These are phyloP conservation scores for Chloromyia formosa DNA, from an alignment of 2,888 invertebrate species.

Conservation along the genomic window DNA sequence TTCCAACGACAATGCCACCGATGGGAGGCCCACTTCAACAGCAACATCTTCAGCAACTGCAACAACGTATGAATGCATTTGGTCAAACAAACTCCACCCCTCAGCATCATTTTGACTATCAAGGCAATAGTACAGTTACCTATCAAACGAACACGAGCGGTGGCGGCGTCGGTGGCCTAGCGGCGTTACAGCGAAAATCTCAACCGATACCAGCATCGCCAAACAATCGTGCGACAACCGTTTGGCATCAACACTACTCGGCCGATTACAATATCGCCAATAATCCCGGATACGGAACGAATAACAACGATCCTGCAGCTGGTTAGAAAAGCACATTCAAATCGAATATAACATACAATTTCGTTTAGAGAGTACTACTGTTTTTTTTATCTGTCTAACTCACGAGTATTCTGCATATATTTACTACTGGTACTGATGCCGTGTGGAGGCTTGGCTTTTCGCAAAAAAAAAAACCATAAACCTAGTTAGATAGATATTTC, in stretches of 20 bases:
- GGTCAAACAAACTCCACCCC: slow-evolving; percentile 49
- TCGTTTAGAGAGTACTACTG: slow-evolving; percentile 6
- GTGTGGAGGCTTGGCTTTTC: too few relatives aligned
- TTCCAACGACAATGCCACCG: slow-evolving; percentile 64
- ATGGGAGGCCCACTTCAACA: slow-evolving; percentile 51
- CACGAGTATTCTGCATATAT: background rate
- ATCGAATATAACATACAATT: background rate
- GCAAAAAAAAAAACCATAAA: too few relatives aligned
- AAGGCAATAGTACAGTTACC: slow-evolving; percentile 45
- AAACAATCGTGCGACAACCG: slow-evolving; percentile 59
- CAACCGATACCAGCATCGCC: slow-evolving; percentile 23
- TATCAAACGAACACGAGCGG: slow-evolving; percentile 6
- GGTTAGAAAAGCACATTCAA: slow-evolving; percentile 55
- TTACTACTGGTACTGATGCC: too few relatives aligned
- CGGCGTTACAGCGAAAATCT: slow-evolving; percentile 7
- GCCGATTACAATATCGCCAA: slow-evolving; percentile 62
- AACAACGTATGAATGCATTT: slow-evolving; percentile 56
- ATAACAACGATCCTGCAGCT: slow-evolving; percentile 60
- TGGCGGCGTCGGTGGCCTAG: background rate
- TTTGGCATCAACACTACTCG: slow-evolving; percentile 57
- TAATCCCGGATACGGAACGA: slow-evolving; percentile 60
- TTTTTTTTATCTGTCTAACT: background rate
- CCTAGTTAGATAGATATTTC: too few relatives aligned
- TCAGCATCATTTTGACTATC: slow-evolving; percentile 42
- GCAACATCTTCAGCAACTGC: too few relatives aligned